A percentile compares a stretch with the other conserved stretches of the same genome.
These are phyloP conservation scores for Miichthys miiuy DNA, from an alignment of 2,797 vertebrate genomes.

Conservation along the genomic window DNA sequence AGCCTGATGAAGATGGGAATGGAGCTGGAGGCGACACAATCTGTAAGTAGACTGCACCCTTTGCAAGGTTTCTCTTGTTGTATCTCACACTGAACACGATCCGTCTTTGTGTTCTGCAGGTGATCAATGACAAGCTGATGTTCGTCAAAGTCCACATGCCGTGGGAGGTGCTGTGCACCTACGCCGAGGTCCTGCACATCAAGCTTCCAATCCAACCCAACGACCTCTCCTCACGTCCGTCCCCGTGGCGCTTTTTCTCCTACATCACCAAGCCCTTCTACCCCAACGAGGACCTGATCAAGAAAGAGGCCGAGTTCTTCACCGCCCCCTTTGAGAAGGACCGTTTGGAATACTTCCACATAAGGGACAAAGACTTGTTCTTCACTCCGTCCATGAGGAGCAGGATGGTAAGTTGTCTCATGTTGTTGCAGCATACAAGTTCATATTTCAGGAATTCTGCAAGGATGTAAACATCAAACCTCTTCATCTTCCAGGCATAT, in stretches of 20 bases:
- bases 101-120: slow-evolving; percentile 72
- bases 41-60: slow-evolving; percentile 84
- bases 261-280: slow-evolving; percentile 89
- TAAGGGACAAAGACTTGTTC: slow-evolving; percentile 88
- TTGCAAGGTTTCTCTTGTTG: rapidly evolving
- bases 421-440: too few relatives aligned
- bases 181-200: slow-evolving; percentile 93
- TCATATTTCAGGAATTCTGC: neutral
- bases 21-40: slow-evolving; percentile 90
- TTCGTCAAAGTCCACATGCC: slow-evolving; percentile 94
- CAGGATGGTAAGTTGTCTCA: slow-evolving; percentile 88
- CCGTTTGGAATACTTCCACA: slow-evolving; percentile 87
- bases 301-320: slow-evolving; percentile 91
- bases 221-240: slow-evolving; percentile 82
- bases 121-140: slow-evolving; percentile 86
- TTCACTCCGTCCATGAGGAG: slow-evolving; percentile 94
- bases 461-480: neutral
- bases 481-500: slow-evolving; percentile 83
- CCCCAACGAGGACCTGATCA: slow-evolving; percentile 89
- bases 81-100: neutral
- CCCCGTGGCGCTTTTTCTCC: slow-evolving; percentile 87
- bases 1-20: slow-evolving; percentile 92
- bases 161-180: slow-evolving; percentile 91
- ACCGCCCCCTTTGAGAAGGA: slow-evolving; percentile 93
- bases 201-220: slow-evolving; percentile 90